Base-by-base conservation (phyloP, 2,888 invertebrate genomes). In the Tenthredo scrophulariae region DNA sequence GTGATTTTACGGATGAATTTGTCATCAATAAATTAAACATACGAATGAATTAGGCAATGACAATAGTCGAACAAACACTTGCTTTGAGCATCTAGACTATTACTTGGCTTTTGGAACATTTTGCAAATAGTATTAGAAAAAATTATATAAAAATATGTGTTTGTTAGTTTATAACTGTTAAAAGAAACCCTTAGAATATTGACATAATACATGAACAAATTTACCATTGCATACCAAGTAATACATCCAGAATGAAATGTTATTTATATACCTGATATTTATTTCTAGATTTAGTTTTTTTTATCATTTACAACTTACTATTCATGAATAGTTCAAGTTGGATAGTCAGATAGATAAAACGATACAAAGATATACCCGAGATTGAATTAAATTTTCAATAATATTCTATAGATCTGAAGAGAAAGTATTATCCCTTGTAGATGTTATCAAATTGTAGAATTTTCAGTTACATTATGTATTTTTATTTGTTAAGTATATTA, bases 131-230 rank as follows among this genome's bases (percentile, higher is more conserved):
- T 15, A 62, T 10, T 54, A 80, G 58, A 58, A 80, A 37, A 62
- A 62, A 13, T 22, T 22, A 80, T 29, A 77, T 54, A 62, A 62
- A 62, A 54, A 37, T 33, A 62, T 40, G 18, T 80, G 40, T 62
- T 40, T 80, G 40, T 80, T 80, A 80, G 80, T 62, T 40, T 62
- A 62, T 80, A 62, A 80, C 40, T 77, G 80, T 80, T 62, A 6
- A 80, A 10, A 37, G 7, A 54, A 22, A 22, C 58, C 40, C 37
- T 22, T 37, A 80, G 37, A 40, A 40, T 62, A 26, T 40, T 75
- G 29, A 26, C 37, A 29, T 50, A 13, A 46, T 50, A 77, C 54
- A 15, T 80, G 37, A 40, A 40, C 2, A 29, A 37, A 22, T 58
- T 58, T 18, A 58, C 6, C 26, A 37, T 40, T 58, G 26, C 9